Evolutionary conservation across 2,113 vertebrate genomes (phyloP).

Genomic region (Cygnus atratus): DNA sequence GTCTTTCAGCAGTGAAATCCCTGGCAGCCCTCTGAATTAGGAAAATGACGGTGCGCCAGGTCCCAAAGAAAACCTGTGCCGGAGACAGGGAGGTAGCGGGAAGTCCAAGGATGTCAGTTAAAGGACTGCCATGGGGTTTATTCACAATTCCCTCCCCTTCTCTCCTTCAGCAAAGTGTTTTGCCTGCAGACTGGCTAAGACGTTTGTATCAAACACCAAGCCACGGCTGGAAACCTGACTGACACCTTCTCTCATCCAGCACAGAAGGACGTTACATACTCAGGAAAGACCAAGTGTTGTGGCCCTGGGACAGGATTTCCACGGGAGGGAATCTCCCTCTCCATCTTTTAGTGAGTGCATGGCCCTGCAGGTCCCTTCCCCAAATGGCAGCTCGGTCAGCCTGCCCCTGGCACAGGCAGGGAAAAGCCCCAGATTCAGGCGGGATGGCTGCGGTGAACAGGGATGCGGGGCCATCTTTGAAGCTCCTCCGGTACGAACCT

Average conservation of each 20-base stretch:
- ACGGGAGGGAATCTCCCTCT: background rate
- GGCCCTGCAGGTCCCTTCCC: background rate
- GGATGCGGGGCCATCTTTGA: background rate
- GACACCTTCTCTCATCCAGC: background rate
- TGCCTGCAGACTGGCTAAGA: background rate
- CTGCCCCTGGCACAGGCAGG: background rate
- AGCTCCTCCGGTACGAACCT: background rate
- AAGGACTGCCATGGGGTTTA: background rate
- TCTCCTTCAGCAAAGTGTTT: background rate
- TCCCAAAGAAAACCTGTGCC: background rate
- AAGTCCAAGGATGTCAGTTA: background rate
- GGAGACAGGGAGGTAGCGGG: background rate
- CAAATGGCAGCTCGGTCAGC: background rate
- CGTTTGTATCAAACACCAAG: background rate
- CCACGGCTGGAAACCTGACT: background rate
- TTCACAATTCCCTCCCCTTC: background rate
- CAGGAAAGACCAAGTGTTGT: background rate
- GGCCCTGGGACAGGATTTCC: background rate
- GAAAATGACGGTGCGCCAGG: background rate
- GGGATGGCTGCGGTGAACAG: background rate
- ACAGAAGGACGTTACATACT: background rate
- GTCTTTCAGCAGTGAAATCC: background rate
- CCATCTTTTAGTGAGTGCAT: background rate
- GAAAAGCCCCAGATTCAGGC: background rate
- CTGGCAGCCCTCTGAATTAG: background rate